phyloP scores from a whole-genome alignment of 2,113 vertebrate species.

The Anoplopoma fimbria region DNA sequence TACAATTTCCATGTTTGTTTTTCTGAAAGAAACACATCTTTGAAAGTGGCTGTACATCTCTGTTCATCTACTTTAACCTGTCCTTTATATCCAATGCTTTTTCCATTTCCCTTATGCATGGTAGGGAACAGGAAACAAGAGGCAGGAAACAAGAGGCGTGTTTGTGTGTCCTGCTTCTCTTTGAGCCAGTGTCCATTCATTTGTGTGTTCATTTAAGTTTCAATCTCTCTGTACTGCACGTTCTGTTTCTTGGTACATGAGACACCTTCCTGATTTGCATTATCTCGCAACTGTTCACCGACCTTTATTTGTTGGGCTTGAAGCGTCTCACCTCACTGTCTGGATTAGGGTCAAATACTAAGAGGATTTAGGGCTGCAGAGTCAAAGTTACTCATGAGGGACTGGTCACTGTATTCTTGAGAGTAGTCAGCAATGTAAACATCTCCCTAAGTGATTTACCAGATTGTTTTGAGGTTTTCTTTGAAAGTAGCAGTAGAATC shows the following conservation, averaged over 20 bases:
- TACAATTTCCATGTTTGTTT: no score
- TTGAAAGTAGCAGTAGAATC: neutral
- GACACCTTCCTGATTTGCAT: constrained; percentile 32
- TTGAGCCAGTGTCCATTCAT: constrained; percentile 31
- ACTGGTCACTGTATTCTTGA: constrained; percentile 27
- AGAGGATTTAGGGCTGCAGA: constrained; percentile 76
- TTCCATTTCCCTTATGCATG: constrained; percentile 67
- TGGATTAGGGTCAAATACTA: constrained; percentile 81
- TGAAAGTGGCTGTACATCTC: constrained; percentile 28
- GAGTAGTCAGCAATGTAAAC: neutral
- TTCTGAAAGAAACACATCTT: no score
- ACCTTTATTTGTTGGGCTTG: constrained; percentile 48
- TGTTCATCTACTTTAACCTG: constrained; percentile 44
- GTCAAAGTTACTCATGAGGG: constrained; percentile 64
- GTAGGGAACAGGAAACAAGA: constrained; percentile 77
- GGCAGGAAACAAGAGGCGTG: constrained; percentile 69
- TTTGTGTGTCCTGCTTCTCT: constrained; percentile 57
- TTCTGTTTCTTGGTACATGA: neutral
- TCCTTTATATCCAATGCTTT: constrained; percentile 52
- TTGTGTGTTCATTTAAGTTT: constrained; percentile 41
- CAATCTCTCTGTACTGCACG: neutral
- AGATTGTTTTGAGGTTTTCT: constrained; percentile 8
- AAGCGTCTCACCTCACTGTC: constrained; percentile 59
- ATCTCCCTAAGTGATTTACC: constrained; percentile 7
- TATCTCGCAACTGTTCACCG: constrained; percentile 14